These are phyloP conservation scores for Cephus spinipes DNA, from an alignment of 2,888 invertebrate genomes.

Conservation along the genomic window DNA sequence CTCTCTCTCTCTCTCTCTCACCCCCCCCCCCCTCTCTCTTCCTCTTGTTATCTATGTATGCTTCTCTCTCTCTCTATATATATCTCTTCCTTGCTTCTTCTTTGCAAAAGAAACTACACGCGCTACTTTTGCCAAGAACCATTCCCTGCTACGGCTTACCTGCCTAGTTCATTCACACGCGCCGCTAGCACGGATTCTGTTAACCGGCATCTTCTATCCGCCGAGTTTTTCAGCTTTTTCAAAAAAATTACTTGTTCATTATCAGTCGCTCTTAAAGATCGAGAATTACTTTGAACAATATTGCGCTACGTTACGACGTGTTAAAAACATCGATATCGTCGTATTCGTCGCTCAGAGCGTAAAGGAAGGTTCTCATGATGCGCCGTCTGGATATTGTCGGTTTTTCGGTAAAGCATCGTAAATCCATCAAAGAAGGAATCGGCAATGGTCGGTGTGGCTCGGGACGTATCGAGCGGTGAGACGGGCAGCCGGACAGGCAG, in stretches of 20 bases:
- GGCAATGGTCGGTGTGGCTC: constrained; percentile 14
- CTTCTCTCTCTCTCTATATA: constrained; percentile 7
- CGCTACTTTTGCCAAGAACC: constrained; percentile 34
- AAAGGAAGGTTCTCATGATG: background rate
- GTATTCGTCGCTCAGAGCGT: background rate
- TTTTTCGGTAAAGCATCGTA: constrained; percentile 24
- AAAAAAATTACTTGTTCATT: background rate
- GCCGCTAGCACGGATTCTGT: constrained; percentile 1
- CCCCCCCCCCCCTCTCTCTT: constrained; percentile 10
- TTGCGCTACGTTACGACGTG: background rate
- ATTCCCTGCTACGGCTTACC: constrained; percentile 16
- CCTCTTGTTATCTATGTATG: constrained; percentile 12
- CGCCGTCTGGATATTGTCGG: constrained; percentile 7
- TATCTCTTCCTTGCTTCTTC: constrained; percentile 8
- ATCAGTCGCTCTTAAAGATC: background rate
- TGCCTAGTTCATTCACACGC: constrained; percentile 8
- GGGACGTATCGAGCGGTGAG: constrained; percentile 16
- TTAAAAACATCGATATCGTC: background rate
- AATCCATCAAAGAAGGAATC: constrained; percentile 35
- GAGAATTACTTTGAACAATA: background rate
- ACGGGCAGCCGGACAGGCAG: background rate
- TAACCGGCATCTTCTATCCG: background rate
- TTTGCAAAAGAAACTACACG: constrained; percentile 25
- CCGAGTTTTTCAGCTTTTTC: background rate
- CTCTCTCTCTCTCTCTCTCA: background rate